These are phyloP conservation scores for Apodemus sylvaticus DNA, from an alignment of 2,113 vertebrate species.

Conservation along the genomic window DNA sequence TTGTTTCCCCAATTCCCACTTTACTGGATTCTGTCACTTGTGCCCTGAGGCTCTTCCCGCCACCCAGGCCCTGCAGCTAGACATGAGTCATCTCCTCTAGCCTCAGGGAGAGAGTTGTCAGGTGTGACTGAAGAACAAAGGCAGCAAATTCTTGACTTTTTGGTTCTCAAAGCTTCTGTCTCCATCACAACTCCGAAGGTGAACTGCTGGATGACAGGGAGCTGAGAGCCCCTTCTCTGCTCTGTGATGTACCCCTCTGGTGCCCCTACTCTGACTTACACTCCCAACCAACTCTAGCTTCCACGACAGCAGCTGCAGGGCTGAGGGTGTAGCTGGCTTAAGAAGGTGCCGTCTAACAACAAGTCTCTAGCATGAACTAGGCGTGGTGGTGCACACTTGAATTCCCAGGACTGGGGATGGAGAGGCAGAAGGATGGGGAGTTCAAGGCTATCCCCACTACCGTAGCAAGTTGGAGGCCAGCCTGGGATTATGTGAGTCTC, in stretches of 20 bases:
- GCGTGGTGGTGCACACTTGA: neutral
- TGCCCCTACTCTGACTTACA: neutral
- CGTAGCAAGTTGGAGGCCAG: neutral
- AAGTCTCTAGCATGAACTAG: too few relatives aligned
- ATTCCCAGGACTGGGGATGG: neutral
- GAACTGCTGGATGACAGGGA: neutral
- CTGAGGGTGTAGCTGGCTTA: neutral
- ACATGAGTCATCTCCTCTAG: constrained; percentile 18
- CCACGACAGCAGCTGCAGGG: neutral
- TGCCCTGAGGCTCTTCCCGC: neutral
- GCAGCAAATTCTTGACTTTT: neutral
- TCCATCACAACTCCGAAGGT: neutral
- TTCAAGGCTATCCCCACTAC: neutral
- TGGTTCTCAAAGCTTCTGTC: neutral
- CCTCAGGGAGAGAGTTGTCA: neutral
- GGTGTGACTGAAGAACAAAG: neutral
- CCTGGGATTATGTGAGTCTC: neutral
- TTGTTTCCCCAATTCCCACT: neutral
- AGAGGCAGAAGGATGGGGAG: neutral
- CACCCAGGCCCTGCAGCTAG: neutral
- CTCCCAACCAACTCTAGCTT: neutral
- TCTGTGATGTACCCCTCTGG: neutral
- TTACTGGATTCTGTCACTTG: constrained; percentile 26
- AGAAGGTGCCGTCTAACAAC: too few relatives aligned
- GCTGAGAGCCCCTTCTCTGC: neutral